Evolutionary conservation across 2,888 invertebrate genomes (phyloP).

Genomic region (Agrochola circellaris): DNA sequence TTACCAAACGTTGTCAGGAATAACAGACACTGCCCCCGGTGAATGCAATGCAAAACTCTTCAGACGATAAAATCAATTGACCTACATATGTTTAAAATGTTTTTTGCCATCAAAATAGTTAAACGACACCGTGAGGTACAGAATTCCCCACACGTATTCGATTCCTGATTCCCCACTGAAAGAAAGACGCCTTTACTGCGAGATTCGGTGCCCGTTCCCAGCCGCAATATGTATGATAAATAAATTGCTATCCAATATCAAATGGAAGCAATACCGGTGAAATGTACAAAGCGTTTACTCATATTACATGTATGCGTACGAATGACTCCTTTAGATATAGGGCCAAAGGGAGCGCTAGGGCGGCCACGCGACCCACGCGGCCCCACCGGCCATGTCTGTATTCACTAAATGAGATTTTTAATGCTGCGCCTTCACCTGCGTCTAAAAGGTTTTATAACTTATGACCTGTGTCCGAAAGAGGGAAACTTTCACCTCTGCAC

Average conservation of each 20-base stretch:
- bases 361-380: slow-evolving; percentile 27
- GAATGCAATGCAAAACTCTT: slow-evolving; percentile 55
- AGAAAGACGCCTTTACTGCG: slow-evolving; percentile 83
- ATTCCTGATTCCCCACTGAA: slow-evolving; percentile 86
- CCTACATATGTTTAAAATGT: slow-evolving; percentile 64
- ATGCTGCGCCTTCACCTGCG: slow-evolving; percentile 60
- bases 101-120: slow-evolving; percentile 73
- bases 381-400: slow-evolving; percentile 54
- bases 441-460: slow-evolving; percentile 62
- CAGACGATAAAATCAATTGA: slow-evolving; percentile 62
- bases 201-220: slow-evolving; percentile 83
- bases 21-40: slow-evolving; percentile 51
- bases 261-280: slow-evolving; percentile 88
- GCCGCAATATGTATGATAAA: slow-evolving; percentile 90
- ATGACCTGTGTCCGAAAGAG: slow-evolving; percentile 39
- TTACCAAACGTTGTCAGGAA: slow-evolving; percentile 55
- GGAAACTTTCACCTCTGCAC: slow-evolving; percentile 27
- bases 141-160: slow-evolving; percentile 87
- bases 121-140: slow-evolving; percentile 74
- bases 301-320: slow-evolving; percentile 81
- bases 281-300: slow-evolving; percentile 88
- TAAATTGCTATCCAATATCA: slow-evolving; percentile 91
- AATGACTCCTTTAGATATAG: slow-evolving; percentile 69
- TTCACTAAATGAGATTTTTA: slow-evolving; percentile 65
- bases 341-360: slow-evolving; percentile 54